Evolutionary conservation across 2,113 vertebrate genomes (phyloP), one percentile per base, ranked within the genome.

Genomic region (Bombycilla garrulus): DNA sequence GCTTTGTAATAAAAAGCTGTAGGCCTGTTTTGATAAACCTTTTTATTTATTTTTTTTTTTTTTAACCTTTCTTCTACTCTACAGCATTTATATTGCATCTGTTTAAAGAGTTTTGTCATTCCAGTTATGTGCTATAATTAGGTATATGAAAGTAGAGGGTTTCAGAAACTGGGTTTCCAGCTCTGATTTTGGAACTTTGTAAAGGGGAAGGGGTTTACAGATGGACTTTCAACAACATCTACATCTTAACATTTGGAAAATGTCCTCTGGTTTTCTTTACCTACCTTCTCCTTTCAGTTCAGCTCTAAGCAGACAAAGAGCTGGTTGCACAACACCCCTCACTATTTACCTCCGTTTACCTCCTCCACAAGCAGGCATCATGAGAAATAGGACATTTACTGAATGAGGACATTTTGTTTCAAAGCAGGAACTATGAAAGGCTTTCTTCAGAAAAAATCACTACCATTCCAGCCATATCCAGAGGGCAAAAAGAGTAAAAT

Each of bases 1-100:
- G 51, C 82, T 93, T 93, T 86, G 76, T 95, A 92, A 86, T 86
- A 58, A 81, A 92, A 95, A 90, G 54, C 87, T 82, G 79, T 64
- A 92, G 66, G 78, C 82, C 80, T 86, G 54, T 81, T 90, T 72
- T n/a, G 72, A 92, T 83, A 93, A 88, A 23, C 20, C 6, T 17
- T 35, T 50, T n/a, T n/a, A n/a, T n/a, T n/a, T n/a, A n/a, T 25
- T 35, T 15, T 15, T 29, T 51, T 67, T 65, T 44, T 81, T 73
- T 78, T 87, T 64, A 77, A 45, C 31, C 62, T 77, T 90, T 77
- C 74, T 40, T 86, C 80, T 44, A 54, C 67, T 90, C 29, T 33
- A n/a, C 21, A 71, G 81, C 45, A 66, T 88, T 96, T 70, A 57
- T 77, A 81, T 76, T 69, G 23, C 67, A 57, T 86, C 50, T 81